A percentile compares a stretch with the other conserved stretches of the same genome.
These are phyloP conservation scores for Pomatorhinus ruficollis DNA, from an alignment of 2,113 vertebrate genomes.

Conservation along the genomic window DNA sequence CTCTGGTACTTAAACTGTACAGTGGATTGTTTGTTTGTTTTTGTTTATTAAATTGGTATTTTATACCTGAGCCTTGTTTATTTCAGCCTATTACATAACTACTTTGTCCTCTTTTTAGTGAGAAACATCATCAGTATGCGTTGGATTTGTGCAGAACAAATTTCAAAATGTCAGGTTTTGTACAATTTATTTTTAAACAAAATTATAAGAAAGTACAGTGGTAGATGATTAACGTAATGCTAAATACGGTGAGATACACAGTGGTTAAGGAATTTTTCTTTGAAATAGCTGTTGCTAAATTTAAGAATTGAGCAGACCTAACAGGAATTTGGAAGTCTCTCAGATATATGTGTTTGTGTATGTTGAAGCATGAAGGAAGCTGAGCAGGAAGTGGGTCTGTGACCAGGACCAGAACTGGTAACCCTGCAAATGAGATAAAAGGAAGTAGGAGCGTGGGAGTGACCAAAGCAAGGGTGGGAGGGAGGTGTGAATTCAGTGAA, in stretches of 20 bases:
- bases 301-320: neutral
- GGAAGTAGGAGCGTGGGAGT: neutral
- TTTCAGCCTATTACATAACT: constrained; percentile 42
- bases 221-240: neutral
- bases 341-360: neutral
- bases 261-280: neutral
- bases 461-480: neutral
- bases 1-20: constrained; percentile 27
- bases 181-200: neutral
- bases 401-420: neutral
- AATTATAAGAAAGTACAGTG: neutral
- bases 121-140: neutral
- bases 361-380: neutral
- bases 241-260: neutral
- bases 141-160: neutral
- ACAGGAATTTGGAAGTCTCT: neutral
- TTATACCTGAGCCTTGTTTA: constrained; percentile 26
- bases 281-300: neutral
- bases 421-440: neutral
- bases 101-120: neutral
- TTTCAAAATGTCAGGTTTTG: neutral
- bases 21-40: neutral
- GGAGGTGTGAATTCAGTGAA: neutral
- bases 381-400: neutral
- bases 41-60: neutral